phyloP scores from a whole-genome alignment of 1,140 invertebrate species.

The Kradibia gibbosae region DNA sequence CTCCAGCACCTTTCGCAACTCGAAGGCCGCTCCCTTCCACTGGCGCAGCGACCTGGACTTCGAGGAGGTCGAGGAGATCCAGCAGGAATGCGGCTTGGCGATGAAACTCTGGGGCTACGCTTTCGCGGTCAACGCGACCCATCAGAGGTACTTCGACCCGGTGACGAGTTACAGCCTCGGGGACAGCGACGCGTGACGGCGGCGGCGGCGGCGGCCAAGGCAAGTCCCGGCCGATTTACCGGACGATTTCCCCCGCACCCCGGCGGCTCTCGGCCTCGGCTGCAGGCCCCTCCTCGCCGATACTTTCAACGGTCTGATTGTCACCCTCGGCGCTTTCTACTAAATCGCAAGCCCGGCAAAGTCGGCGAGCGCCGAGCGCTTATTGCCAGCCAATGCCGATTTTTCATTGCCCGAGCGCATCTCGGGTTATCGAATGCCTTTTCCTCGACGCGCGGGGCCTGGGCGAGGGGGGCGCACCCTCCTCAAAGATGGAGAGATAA shows the following conservation, averaged over 20 bases:
- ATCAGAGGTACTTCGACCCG: constrained; percentile 75
- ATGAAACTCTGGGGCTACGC: constrained; percentile 88
- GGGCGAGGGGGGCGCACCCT: too few relatives aligned
- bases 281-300: too few relatives aligned
- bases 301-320: too few relatives aligned
- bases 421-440: too few relatives aligned
- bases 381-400: too few relatives aligned
- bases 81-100: constrained; percentile 78
- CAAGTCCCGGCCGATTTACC: not conserved
- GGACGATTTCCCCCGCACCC: not conserved
- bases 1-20: constrained; percentile 87
- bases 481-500: not conserved
- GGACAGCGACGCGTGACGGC: constrained; percentile 44
- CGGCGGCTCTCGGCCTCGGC: too few relatives aligned
- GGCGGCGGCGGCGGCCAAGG: not conserved
- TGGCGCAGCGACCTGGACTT: constrained; percentile 85
- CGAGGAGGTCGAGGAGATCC: constrained; percentile 80
- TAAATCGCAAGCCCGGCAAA: too few relatives aligned
- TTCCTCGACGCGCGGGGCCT: too few relatives aligned
- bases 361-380: too few relatives aligned
- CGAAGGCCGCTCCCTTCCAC: constrained; percentile 86
- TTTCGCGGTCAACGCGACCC: constrained; percentile 71
- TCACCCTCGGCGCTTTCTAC: too few relatives aligned
- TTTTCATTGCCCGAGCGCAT: not conserved
- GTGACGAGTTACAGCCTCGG: constrained; percentile 67